Evolutionary conservation across 2,113 vertebrate genomes (phyloP).

Genomic region (Alosa alosa): DNA sequence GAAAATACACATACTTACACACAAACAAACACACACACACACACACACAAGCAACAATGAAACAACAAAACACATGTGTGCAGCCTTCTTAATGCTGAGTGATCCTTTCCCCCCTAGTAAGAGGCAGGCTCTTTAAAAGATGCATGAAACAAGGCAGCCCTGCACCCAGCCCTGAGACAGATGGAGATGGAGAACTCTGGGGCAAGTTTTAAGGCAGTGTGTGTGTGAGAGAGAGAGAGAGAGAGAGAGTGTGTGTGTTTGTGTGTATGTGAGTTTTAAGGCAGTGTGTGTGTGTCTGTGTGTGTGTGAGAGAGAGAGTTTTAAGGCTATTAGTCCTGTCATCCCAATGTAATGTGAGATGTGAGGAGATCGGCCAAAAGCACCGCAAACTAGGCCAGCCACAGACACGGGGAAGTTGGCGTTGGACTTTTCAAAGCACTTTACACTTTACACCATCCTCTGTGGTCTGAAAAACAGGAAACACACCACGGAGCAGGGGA

Average conservation of each 20-base stretch:
- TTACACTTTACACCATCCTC: background rate
- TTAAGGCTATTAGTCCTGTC: slow-evolving; percentile 13
- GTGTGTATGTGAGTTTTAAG: no score
- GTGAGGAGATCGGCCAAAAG: background rate
- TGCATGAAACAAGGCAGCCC: background rate
- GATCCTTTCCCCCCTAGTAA: background rate
- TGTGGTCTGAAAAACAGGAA: background rate
- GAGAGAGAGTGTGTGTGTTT: no score
- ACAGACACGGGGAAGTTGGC: background rate
- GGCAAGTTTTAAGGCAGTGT: background rate
- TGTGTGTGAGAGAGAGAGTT: background rate
- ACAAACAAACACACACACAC: background rate
- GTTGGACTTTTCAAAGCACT: slow-evolving; percentile 2
- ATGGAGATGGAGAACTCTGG: background rate
- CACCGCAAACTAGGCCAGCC: slow-evolving; percentile 10
- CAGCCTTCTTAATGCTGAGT: background rate
- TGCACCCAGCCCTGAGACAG: background rate
- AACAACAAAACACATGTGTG: background rate
- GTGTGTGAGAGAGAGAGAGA: no score
- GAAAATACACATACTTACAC: background rate
- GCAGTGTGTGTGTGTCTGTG: no score
- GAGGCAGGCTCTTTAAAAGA: background rate
- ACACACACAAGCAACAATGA: background rate
- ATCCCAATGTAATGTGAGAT: slow-evolving; percentile 13
- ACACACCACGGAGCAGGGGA: background rate